phyloP scores from a whole-genome alignment of 2,888 invertebrate genomes.

The Rhagonycha fulva region DNA sequence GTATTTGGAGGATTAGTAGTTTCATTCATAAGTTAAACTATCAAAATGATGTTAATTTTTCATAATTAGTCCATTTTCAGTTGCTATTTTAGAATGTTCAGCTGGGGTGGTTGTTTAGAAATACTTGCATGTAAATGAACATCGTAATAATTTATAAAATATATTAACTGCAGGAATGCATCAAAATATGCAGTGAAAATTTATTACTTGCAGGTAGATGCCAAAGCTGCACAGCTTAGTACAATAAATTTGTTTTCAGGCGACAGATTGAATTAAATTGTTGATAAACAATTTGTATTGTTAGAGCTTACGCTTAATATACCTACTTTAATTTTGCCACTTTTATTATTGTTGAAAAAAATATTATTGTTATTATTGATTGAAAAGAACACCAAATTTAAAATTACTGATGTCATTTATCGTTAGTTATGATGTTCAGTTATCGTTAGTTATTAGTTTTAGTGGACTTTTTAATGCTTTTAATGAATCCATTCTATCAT shows the following conservation, averaged over 20 bases:
- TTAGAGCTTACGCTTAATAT: background rate
- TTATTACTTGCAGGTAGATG: background rate
- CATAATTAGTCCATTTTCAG: background rate
- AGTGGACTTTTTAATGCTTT: too few relatives aligned
- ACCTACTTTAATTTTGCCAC: background rate
- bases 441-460: too few relatives aligned
- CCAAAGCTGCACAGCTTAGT: background rate
- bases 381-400: too few relatives aligned
- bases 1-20: conserved; percentile 2
- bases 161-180: background rate
- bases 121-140: background rate
- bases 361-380: too few relatives aligned
- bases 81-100: background rate
- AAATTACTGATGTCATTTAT: too few relatives aligned
- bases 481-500: too few relatives aligned
- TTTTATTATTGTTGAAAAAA: background rate
- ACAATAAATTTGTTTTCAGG: background rate
- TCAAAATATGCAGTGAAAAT: background rate
- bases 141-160: background rate
- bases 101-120: background rate
- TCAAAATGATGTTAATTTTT: background rate
- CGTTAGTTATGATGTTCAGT: too few relatives aligned
- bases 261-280: background rate
- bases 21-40: conserved; percentile 24
- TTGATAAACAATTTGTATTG: background rate